Evolutionary conservation across 2,113 vertebrate genomes (phyloP).

Genomic region (Scortum barcoo): DNA sequence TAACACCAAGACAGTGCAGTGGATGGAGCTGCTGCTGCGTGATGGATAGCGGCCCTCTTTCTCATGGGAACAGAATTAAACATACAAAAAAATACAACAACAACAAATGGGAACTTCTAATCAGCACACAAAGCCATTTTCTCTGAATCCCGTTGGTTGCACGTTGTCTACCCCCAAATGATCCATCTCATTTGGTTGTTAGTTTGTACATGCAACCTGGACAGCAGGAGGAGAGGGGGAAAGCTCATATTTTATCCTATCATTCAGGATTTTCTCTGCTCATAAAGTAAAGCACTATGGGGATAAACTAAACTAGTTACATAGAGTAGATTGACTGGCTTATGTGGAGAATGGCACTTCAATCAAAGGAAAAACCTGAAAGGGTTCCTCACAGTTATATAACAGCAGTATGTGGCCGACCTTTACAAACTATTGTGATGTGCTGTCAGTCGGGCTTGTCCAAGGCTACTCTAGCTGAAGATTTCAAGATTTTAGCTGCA

Average conservation of each 20-base stretch:
- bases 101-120: conserved; percentile 30
- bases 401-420: neutral
- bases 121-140: conserved; percentile 30
- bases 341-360: neutral
- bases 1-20: conserved; percentile 66
- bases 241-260: neutral
- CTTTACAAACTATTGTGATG: neutral
- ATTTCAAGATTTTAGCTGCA: neutral
- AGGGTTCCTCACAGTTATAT: neutral
- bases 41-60: conserved; percentile 73
- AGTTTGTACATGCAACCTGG: conserved; percentile 3
- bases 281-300: neutral
- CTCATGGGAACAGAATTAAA: conserved; percentile 78
- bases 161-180: neutral
- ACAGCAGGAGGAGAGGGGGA: neutral
- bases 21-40: conserved; percentile 59
- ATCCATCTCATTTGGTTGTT: neutral
- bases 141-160: neutral
- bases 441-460: neutral
- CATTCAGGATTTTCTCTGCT: too few relatives aligned
- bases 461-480: neutral
- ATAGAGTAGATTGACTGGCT: too few relatives aligned
- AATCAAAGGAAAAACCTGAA: neutral
- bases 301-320: neutral
- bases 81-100: conserved; percentile 51